These are phyloP conservation scores for Nomada flava DNA, from an alignment of 2,888 invertebrate species.

Conservation along the genomic window DNA sequence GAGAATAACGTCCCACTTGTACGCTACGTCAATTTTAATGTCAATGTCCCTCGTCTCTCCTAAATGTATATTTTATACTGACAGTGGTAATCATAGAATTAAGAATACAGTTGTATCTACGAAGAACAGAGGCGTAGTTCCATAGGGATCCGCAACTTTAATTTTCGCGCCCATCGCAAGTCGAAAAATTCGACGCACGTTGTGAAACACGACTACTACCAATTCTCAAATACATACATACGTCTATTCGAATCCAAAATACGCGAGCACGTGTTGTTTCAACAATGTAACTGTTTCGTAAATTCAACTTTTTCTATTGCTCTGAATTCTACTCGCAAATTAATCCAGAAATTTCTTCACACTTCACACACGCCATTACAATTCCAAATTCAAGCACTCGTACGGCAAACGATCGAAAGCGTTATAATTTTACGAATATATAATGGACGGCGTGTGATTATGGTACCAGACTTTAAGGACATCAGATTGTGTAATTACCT, in stretches of 20 bases:
- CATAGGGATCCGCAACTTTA: slow-evolving; percentile 25
- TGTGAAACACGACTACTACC: not conserved
- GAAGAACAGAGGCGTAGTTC: slow-evolving; percentile 18
- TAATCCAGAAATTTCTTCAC: not conserved
- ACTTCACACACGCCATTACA: not conserved
- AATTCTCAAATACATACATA: not conserved
- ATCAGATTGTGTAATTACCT: slow-evolving; percentile 34
- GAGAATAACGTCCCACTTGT: slow-evolving; percentile 72
- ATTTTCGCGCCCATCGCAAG: slow-evolving; percentile 1
- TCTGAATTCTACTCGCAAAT: not conserved
- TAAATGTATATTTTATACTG: slow-evolving; percentile 78
- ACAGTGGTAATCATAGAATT: slow-evolving; percentile 69
- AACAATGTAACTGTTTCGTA: slow-evolving; percentile 10
- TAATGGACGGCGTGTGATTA: slow-evolving; percentile 2
- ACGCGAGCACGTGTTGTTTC: slow-evolving; percentile 2
- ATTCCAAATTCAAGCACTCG: slow-evolving; percentile 32
- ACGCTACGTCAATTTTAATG: slow-evolving; percentile 79
- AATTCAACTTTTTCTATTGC: slow-evolving; percentile 19
- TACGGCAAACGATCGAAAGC: not conserved
- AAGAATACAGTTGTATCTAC: slow-evolving; percentile 38
- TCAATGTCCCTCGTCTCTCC: slow-evolving; percentile 77
- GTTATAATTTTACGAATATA: slow-evolving; percentile 17
- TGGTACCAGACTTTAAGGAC: slow-evolving; percentile 21
- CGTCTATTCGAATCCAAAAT: slow-evolving; percentile 5
- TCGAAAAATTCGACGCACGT: slow-evolving; percentile 13